phyloP scores from a whole-genome alignment of 2,888 invertebrate genomes.

The Rhogogaster chlorosoma region DNA sequence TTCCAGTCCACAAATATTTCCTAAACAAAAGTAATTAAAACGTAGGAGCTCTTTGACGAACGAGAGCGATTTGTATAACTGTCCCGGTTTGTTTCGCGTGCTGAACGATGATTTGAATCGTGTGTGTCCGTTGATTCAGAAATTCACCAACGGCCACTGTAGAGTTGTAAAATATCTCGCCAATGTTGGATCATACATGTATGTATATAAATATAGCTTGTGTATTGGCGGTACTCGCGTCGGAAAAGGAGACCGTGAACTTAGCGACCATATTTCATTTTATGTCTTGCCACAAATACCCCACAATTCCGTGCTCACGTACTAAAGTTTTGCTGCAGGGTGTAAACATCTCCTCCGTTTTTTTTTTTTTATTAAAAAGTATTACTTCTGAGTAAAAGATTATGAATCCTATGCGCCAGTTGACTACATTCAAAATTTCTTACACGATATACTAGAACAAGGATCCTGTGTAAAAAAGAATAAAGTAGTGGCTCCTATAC shows the following conservation, averaged over 20 bases:
- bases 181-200: not conserved
- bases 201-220: not conserved
- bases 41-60: constrained; percentile 41
- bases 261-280: constrained; percentile 40
- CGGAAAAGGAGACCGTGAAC: constrained; percentile 32
- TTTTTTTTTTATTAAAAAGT: not conserved
- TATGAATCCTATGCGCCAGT: constrained; percentile 3
- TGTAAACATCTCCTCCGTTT: not conserved
- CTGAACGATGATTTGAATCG: constrained; percentile 30
- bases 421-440: not conserved
- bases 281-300: constrained; percentile 14
- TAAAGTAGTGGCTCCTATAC: not conserved
- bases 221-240: constrained; percentile 27
- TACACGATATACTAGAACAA: not conserved
- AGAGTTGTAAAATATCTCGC: constrained; percentile 35
- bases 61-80: constrained; percentile 46
- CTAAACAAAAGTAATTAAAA: constrained; percentile 53
- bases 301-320: constrained; percentile 29
- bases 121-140: not conserved
- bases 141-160: constrained; percentile 22
- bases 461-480: not conserved
- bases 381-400: not conserved
- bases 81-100: constrained; percentile 23
- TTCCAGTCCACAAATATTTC: constrained; percentile 41
- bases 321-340: constrained; percentile 15